Percentiles rank a stretch among this genome's conserved stretches.
These are phyloP conservation scores for Acrossocheilus wenchowensis DNA, from an alignment of 2,797 vertebrate species.

Conservation along the genomic window DNA sequence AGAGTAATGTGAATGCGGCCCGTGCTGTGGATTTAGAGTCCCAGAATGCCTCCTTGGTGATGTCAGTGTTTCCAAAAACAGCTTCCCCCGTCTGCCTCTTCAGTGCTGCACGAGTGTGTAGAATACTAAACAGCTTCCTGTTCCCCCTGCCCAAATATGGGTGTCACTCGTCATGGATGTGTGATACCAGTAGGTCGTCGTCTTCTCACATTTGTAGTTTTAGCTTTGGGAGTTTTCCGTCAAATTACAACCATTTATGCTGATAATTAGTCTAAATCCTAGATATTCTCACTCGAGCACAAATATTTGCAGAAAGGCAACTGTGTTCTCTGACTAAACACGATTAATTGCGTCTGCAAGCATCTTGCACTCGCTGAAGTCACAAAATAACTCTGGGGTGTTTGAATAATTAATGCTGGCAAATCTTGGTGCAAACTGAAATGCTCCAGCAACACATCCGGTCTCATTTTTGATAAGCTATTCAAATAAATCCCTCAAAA, in stretches of 20 bases:
- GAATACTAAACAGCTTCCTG: slow-evolving; percentile 70
- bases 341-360: slow-evolving; percentile 35
- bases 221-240: slow-evolving; percentile 31
- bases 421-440: slow-evolving; percentile 46
- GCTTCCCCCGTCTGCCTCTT: slow-evolving; percentile 55
- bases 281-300: background rate
- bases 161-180: slow-evolving; percentile 35
- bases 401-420: slow-evolving; percentile 49
- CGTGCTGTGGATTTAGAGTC: slow-evolving; percentile 56
- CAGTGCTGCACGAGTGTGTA: slow-evolving; percentile 48
- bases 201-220: slow-evolving; percentile 24
- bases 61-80: slow-evolving; percentile 66
- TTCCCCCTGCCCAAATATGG: slow-evolving; percentile 70
- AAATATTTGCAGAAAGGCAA: slow-evolving; percentile 29
- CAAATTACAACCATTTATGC: background rate
- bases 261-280: slow-evolving; percentile 33
- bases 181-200: slow-evolving; percentile 42
- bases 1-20: slow-evolving; percentile 36
- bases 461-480: slow-evolving; percentile 22
- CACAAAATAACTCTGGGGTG: slow-evolving; percentile 33
- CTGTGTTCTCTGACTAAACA: slow-evolving; percentile 30
- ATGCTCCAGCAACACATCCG: slow-evolving; percentile 5
- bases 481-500: slow-evolving; percentile 24
- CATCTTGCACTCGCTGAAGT: slow-evolving; percentile 21
- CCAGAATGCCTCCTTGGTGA: slow-evolving; percentile 74